Conservation (phyloP, 2,888 invertebrate species). For the Hymenopus coronatus region DNA sequence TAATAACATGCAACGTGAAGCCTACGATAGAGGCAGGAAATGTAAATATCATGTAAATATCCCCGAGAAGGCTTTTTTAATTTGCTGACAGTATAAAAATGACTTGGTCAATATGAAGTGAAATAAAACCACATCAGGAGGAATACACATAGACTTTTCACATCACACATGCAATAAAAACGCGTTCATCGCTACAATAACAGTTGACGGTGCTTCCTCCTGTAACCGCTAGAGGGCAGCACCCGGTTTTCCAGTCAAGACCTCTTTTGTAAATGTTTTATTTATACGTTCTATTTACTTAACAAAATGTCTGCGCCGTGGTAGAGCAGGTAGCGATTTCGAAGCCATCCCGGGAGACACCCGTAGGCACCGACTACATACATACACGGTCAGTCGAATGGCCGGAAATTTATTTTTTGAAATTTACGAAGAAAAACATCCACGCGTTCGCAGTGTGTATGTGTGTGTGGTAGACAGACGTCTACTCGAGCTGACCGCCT, state of each 20-base stretch:
- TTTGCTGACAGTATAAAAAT: slow-evolving; percentile 15
- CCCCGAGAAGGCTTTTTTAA: slow-evolving; percentile 14
- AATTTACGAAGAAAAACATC: slow-evolving; percentile 16
- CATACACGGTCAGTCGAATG: slow-evolving; percentile 5
- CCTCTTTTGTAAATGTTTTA: slow-evolving; percentile 15
- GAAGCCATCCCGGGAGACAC: slow-evolving; percentile 9
- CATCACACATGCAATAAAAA: background rate
- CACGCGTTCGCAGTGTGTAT: background rate
- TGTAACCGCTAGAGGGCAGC: background rate
- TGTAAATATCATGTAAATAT: slow-evolving; percentile 19
- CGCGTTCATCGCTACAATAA: background rate
- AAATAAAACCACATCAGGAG: background rate
- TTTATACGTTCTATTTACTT: slow-evolving; percentile 19
- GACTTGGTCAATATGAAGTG: slow-evolving; percentile 8
- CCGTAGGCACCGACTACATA: slow-evolving; percentile 11
- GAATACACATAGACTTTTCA: background rate
- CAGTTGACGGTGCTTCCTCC: background rate
- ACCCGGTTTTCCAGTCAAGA: background rate
- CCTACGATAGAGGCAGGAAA: background rate
- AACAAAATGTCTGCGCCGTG: slow-evolving; percentile 10
- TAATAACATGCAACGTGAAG: background rate
- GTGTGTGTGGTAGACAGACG: background rate
- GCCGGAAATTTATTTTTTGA: slow-evolving; percentile 9
- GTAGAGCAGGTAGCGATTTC: background rate
- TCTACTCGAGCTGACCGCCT: background rate